A percentile compares a stretch with the other conserved stretches of the same genome.
Evolutionary conservation across 2,797 vertebrate species (phyloP).

Genomic region (Mormyrops attenuatus): DNA sequence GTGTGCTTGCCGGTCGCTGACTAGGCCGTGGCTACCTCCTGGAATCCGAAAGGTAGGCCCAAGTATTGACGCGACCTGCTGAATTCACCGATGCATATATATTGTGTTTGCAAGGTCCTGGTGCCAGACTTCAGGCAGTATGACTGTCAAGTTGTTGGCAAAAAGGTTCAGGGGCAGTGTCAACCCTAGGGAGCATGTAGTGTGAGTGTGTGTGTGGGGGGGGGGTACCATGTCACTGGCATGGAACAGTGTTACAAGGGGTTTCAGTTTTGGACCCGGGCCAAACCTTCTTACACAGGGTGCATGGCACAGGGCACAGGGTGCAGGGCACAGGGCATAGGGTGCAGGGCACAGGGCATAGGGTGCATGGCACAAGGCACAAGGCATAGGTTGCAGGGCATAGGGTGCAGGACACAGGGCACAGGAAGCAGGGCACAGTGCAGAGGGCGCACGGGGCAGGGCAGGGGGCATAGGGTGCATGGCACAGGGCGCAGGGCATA

Average conservation of each 20-base stretch:
- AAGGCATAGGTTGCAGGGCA: too few relatives aligned
- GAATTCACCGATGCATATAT: not conserved
- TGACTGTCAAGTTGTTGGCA: not conserved
- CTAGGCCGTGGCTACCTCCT: not conserved
- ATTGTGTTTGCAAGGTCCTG: too few relatives aligned
- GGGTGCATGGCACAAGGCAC: too few relatives aligned
- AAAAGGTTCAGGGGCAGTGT: not conserved
- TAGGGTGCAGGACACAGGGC: too few relatives aligned
- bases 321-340: too few relatives aligned
- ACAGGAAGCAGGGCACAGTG: too few relatives aligned
- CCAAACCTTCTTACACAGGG: not conserved
- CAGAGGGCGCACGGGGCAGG: too few relatives aligned
- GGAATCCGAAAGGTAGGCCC: not conserved
- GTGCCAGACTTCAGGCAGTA: not conserved
- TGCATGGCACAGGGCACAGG: too few relatives aligned
- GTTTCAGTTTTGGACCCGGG: not conserved
- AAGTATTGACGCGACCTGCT: not conserved
- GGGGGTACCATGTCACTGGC: not conserved
- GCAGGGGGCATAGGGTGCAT: too few relatives aligned
- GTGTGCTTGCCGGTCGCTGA: not conserved
- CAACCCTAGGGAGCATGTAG: slow-evolving; percentile 24
- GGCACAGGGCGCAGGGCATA: not conserved
- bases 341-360: too few relatives aligned
- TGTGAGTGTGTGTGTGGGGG: not conserved
- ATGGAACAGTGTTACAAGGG: not conserved